A percentile compares a stretch with the other conserved stretches of the same genome.
These are phyloP conservation scores for Pristis pectinata DNA, from an alignment of 2,797 vertebrate species.

Conservation along the genomic window DNA sequence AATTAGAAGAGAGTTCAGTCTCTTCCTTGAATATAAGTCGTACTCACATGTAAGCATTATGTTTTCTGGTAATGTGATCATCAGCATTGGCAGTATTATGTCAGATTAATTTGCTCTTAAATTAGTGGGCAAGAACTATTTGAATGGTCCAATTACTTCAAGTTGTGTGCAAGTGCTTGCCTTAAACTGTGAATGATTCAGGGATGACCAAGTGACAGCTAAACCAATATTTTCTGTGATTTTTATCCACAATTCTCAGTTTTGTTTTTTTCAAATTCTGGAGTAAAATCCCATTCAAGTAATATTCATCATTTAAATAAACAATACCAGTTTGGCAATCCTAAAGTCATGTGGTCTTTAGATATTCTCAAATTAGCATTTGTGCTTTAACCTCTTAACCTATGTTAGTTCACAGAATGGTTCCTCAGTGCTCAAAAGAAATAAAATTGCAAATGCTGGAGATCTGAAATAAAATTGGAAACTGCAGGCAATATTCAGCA, in stretches of 20 bases:
- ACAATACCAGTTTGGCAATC: not conserved
- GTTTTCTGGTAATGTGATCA: not conserved
- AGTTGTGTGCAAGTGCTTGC: not conserved
- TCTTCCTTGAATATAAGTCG: not conserved
- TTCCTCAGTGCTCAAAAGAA: too few species aligned
- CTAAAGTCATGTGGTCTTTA: not conserved
- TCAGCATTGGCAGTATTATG: not conserved
- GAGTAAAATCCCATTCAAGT: not conserved
- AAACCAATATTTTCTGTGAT: not conserved
- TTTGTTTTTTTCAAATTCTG: too few species aligned
- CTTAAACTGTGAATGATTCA: not conserved
- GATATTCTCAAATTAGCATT: not conserved
- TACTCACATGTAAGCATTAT: not conserved
- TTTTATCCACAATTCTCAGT: not conserved
- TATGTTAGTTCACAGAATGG: not conserved
- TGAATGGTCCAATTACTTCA: not conserved
- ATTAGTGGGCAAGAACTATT: not conserved
- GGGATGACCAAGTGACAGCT: not conserved
- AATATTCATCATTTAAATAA: not conserved
- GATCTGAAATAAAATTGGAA: too few species aligned
- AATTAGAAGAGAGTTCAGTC: not conserved
- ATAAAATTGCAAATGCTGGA: too few species aligned
- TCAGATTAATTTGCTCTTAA: not conserved
- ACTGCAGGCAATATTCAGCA: too few species aligned
- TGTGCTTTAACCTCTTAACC: not conserved